phyloP scores from a whole-genome alignment of 2,113 vertebrate species.

The Apistogramma diplotaenia region DNA sequence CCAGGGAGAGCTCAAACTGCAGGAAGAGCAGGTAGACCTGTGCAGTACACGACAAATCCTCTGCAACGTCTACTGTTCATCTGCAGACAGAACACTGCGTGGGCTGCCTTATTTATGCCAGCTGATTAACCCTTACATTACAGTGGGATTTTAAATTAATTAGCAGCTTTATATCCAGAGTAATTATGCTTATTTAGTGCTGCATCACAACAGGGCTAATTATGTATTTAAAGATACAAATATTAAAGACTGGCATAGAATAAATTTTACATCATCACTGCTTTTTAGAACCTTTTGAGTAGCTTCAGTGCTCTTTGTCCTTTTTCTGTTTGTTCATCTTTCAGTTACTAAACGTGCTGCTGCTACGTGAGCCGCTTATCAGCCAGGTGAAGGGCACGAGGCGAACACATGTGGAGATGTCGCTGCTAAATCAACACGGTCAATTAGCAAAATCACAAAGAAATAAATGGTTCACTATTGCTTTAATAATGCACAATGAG shows the following conservation, averaged over 20 bases:
- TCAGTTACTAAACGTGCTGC: neutral
- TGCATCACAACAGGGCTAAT: constrained; percentile 5
- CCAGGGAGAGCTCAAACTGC: neutral
- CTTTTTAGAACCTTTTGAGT: neutral
- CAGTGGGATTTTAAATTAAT: constrained; percentile 28
- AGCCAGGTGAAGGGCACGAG: neutral
- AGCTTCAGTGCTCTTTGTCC: neutral
- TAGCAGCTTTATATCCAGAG: constrained; percentile 4
- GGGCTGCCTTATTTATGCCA: constrained; percentile 25
- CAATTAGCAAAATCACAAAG: constrained; percentile 40
- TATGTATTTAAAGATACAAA: constrained; percentile 12
- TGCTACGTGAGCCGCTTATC: neutral
- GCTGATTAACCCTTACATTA: constrained; percentile 39
- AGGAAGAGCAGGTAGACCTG: neutral
- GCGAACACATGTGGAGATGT: neutral
- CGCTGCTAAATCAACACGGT: constrained; percentile 1
- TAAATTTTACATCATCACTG: neutral
- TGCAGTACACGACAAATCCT: neutral
- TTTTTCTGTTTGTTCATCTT: neutral
- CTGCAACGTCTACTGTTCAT: neutral
- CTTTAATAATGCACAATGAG: constrained; percentile 52
- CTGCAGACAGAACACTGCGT: constrained; percentile 3
- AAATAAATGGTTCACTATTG: constrained; percentile 27
- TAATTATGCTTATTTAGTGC: constrained; percentile 41
- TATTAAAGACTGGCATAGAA: neutral